These are phyloP conservation scores for Euphonia xanthogaster DNA, from an alignment of 2,797 vertebrate species.

Conservation along the genomic window DNA sequence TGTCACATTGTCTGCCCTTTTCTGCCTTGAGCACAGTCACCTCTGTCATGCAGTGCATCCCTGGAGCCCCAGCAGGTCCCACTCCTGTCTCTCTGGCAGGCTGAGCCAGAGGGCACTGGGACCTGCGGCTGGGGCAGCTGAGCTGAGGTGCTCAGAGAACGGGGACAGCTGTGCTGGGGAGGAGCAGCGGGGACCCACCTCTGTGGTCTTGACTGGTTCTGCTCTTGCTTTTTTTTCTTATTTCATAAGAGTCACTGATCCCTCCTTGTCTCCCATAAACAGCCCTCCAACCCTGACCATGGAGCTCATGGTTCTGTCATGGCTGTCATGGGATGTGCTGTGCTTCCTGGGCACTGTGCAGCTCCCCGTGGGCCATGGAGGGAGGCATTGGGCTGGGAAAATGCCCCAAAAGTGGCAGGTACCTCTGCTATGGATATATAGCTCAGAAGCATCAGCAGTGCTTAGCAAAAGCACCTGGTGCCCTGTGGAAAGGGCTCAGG, in stretches of 20 bases:
- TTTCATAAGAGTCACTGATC: not conserved
- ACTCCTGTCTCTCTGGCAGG: not conserved
- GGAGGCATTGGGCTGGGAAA: not conserved
- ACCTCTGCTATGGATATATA: not conserved
- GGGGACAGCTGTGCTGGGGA: not conserved
- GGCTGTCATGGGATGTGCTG: not conserved
- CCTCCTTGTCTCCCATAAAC: not conserved
- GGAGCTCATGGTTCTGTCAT: fast-evolving
- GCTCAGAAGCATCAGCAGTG: not conserved
- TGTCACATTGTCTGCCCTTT: not conserved
- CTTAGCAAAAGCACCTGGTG: not conserved
- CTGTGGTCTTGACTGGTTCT: not conserved
- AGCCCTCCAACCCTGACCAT: not conserved
- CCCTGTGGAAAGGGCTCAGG: not conserved
- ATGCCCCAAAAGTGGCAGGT: not conserved
- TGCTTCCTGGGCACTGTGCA: not conserved
- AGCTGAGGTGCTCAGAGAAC: not conserved
- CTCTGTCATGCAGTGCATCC: fast-evolving
- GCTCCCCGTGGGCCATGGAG: not conserved
- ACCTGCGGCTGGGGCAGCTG: not conserved
- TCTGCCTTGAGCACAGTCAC: not conserved
- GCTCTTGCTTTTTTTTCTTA: not conserved
- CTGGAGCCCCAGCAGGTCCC: fast-evolving
- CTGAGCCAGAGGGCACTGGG: not conserved
- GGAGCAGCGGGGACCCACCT: not conserved